Conservation (phyloP, 1,140 invertebrate species). For the Drosophila albomicans region DNA sequence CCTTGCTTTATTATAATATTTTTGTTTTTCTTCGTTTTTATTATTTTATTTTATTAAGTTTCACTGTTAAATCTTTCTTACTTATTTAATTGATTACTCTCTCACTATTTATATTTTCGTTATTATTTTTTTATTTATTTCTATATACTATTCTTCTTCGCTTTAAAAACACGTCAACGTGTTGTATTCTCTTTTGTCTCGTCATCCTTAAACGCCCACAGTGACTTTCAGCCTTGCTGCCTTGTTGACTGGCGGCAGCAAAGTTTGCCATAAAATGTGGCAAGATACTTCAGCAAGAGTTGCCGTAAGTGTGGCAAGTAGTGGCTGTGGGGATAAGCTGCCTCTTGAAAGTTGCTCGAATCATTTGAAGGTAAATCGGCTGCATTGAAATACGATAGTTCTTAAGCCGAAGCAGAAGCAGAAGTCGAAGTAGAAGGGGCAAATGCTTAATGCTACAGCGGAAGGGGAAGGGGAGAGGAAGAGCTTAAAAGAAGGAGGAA, state of each 20-base stretch:
- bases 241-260: background rate
- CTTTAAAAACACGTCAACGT: background rate
- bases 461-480: too few species aligned
- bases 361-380: slow-evolving; percentile 13
- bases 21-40: too few species aligned
- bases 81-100: too few species aligned
- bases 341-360: slow-evolving; percentile 9
- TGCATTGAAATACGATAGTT: slow-evolving; percentile 24
- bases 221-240: background rate
- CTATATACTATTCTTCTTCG: background rate
- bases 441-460: background rate
- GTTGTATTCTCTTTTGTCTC: background rate
- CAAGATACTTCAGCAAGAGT: background rate
- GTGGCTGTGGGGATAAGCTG: background rate
- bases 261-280: background rate
- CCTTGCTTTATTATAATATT: too few species aligned
- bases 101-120: too few species aligned
- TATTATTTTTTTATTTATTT: background rate
- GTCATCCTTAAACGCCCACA: slow-evolving; percentile 1
- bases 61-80: too few species aligned
- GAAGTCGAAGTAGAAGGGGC: too few species aligned
- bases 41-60: too few species aligned
- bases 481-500: too few species aligned
- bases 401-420: background rate
- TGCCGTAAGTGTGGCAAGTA: background rate